These are phyloP conservation scores for Melierax canorus DNA, from an alignment of 2,113 vertebrate species.

Conservation along the genomic window DNA sequence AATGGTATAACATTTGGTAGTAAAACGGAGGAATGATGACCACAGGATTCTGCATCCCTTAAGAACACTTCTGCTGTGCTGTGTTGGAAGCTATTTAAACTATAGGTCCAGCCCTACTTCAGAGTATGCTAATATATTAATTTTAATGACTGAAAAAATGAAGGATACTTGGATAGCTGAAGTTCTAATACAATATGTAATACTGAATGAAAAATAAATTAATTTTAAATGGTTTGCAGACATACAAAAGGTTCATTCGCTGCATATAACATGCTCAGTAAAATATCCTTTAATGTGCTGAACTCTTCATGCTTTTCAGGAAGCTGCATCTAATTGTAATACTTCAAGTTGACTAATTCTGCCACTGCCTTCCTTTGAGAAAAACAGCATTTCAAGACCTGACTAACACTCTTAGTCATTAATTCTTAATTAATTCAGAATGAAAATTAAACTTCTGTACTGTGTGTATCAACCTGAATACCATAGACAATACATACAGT, in stretches of 20 bases:
- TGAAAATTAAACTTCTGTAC: constrained; percentile 62
- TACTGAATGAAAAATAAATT: constrained; percentile 50
- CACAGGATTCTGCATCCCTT: background rate
- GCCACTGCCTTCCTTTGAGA: constrained; percentile 51
- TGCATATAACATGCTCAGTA: constrained; percentile 37
- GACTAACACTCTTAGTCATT: constrained; percentile 69
- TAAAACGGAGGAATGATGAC: background rate
- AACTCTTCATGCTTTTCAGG: constrained; percentile 34
- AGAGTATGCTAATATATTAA: background rate
- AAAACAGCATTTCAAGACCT: constrained; percentile 63
- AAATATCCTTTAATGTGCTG: constrained; percentile 56
- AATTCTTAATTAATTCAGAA: constrained; percentile 72
- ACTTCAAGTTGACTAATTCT: constrained; percentile 59
- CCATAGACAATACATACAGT: background rate
- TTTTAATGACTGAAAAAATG: background rate
- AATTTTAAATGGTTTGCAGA: constrained; percentile 49
- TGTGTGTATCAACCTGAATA: constrained; percentile 44
- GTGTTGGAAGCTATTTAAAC: background rate
- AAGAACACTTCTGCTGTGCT: background rate
- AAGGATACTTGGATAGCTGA: background rate
- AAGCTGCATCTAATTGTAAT: constrained; percentile 47
- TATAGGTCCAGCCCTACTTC: background rate
- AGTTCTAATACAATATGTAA: constrained; percentile 5
- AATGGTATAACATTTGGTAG: background rate
- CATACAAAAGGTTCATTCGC: constrained; percentile 22